These are phyloP conservation scores for Protomyctophum bolini DNA, from an alignment of 2,113 vertebrate species.

Conservation along the genomic window DNA sequence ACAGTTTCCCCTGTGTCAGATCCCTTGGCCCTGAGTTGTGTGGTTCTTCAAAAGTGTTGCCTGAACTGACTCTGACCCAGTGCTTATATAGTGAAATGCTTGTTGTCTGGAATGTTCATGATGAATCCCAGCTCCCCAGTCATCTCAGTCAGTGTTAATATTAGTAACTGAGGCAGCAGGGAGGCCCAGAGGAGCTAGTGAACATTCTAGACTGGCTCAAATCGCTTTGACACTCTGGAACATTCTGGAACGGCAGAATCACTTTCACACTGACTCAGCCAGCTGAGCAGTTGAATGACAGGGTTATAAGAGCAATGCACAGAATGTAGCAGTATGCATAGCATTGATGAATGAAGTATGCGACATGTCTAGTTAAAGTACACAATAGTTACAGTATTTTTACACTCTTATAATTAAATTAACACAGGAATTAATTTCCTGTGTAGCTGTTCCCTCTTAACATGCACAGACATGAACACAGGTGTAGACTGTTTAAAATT, in stretches of 20 bases:
- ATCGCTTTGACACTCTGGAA: too few species aligned
- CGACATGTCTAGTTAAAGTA: too few species aligned
- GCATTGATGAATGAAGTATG: neutral
- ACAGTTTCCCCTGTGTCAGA: constrained; percentile 14
- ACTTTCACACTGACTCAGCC: constrained; percentile 17
- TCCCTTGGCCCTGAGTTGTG: neutral
- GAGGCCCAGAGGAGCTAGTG: constrained; percentile 23
- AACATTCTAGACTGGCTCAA: constrained; percentile 56
- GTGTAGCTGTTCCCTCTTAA: neutral
- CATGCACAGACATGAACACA: constrained; percentile 10
- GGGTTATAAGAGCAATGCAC: constrained; percentile 27
- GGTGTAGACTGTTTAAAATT: neutral
- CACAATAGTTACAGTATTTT: too few species aligned
- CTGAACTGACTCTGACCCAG: constrained; percentile 9
- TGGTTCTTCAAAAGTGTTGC: constrained; percentile 44
- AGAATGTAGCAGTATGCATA: constrained; percentile 25
- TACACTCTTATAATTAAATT: too few species aligned
- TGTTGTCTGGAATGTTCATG: constrained; percentile 60
- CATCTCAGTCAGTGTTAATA: constrained; percentile 59
- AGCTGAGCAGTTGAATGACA: constrained; percentile 26
- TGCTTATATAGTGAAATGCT: constrained; percentile 52
- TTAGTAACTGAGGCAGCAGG: constrained; percentile 56
- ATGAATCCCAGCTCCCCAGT: neutral
- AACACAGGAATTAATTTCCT: too few species aligned
- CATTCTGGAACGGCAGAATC: neutral